Evolutionary conservation across 1,140 invertebrate species (phyloP), one percentile per base, ranked within the genome.

Genomic region (Neodiprion virginianus): DNA sequence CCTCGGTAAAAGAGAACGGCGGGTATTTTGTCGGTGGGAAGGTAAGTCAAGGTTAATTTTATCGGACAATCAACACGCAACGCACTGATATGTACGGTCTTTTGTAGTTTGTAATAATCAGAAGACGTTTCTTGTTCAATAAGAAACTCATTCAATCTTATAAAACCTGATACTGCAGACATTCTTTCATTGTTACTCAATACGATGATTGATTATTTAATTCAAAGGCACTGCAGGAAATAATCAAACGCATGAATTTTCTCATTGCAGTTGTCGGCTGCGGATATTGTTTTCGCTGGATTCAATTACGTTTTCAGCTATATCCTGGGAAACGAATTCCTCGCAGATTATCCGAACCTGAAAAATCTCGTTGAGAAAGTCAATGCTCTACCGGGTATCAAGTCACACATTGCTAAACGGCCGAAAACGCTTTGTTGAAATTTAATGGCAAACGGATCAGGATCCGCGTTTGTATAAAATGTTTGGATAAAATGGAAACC

Each of bases 261-360:
- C 76, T 79, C 28, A 80, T 81, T 84, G 74, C 79, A 92, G 90
- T 81, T 93, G 3, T 90, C 92, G 9, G 93, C 92, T 92, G 93
- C 91, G 48, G 93, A 94, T 84, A 77, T 94, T 5, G 87, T 87
- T 78, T 92, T 94, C 75, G 90, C 92, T 40, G 90, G 85, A 61
- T 79, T 90, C 72, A 83, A 92, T 72, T 92, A 93, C 77, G 92
- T 92, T 78, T 76, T 94, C 76, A 91, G 90, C 78, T 87, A 83
- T 71, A 90, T 92, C 88, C 81, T 88, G 7, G 88, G 89, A 72
- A 85, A 85, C 4, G 89, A 93, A 40, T 40, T 40, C 0, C 28
- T 40, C 28, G 28, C 28, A 40, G 28, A 40, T 40, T 40, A 40
- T 21, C 75, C 77, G 17, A 74, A 78, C 53, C 72, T 84, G 1